These are phyloP conservation scores for Tretioscincus oriximinensis DNA, from an alignment of 2,113 vertebrate genomes.

Conservation along the genomic window DNA sequence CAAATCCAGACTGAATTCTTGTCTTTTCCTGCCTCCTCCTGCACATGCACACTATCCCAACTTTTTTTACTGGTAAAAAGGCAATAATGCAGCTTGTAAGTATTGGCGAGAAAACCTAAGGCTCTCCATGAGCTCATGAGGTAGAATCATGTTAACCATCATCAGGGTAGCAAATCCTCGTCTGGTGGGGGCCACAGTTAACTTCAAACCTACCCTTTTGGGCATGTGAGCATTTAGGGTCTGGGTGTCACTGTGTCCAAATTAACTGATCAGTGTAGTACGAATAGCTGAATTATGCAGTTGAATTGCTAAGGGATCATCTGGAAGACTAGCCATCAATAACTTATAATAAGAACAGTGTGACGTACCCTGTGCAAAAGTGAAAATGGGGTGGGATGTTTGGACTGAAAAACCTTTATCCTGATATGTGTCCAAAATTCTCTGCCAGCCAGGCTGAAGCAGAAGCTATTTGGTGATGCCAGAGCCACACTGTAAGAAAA, in stretches of 20 bases:
- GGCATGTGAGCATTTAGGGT: not conserved
- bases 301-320: slow-evolving; percentile 56
- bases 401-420: slow-evolving; percentile 46
- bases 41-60: too few relatives aligned
- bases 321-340: slow-evolving; percentile 53
- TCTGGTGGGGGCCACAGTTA: not conserved
- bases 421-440: slow-evolving; percentile 31
- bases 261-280: not conserved
- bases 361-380: slow-evolving; percentile 40
- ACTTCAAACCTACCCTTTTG: not conserved
- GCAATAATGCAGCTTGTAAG: too few relatives aligned
- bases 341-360: slow-evolving; percentile 57
- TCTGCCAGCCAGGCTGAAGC: slow-evolving; percentile 36
- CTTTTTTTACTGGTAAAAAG: too few relatives aligned
- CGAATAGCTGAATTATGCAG: slow-evolving; percentile 47
- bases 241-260: not conserved
- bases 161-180: too few relatives aligned
- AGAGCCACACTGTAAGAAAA: slow-evolving; percentile 23
- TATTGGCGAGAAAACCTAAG: too few relatives aligned
- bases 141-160: too few relatives aligned
- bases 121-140: too few relatives aligned
- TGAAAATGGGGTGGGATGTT: slow-evolving; percentile 57
- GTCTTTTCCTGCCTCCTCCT: not conserved
- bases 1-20: too few relatives aligned
- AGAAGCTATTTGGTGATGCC: slow-evolving; percentile 34